These are phyloP conservation scores for Nannospalax galili DNA, from an alignment of 2,113 vertebrate species.

Conservation along the genomic window DNA sequence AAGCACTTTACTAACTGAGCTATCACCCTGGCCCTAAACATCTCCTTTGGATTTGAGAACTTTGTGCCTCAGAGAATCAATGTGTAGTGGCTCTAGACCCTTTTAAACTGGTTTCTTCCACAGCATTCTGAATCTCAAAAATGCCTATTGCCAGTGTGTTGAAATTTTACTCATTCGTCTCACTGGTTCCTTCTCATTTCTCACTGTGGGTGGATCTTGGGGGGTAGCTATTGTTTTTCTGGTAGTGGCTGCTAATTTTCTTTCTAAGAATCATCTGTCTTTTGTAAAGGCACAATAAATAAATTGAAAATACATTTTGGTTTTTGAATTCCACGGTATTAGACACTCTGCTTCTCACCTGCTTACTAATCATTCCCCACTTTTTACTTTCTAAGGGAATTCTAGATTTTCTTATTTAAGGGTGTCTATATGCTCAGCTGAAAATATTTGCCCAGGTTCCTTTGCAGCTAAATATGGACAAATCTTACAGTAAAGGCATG, in stretches of 20 bases:
- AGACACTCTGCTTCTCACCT: background rate
- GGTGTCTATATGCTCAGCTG: background rate
- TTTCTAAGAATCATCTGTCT: background rate
- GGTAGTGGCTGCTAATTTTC: background rate
- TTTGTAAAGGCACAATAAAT: background rate
- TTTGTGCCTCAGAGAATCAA: background rate
- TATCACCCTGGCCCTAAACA: background rate
- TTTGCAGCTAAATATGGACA: background rate
- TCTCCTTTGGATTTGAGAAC: background rate
- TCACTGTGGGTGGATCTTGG: too few relatives aligned
- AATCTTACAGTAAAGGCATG: background rate
- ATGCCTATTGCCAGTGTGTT: background rate
- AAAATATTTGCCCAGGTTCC: background rate
- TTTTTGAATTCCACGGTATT: background rate
- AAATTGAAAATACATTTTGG: background rate
- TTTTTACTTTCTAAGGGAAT: background rate
- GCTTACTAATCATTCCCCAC: background rate
- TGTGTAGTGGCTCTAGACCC: background rate
- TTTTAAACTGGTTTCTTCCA: background rate
- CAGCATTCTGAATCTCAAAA: background rate
- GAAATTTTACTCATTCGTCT: background rate
- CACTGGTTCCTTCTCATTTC: background rate
- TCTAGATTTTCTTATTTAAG: background rate
- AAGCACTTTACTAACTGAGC: background rate
- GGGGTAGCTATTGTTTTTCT: background rate